Base-by-base conservation (phyloP, 1,140 invertebrate genomes). In the Hycleus phaleratus region DNA sequence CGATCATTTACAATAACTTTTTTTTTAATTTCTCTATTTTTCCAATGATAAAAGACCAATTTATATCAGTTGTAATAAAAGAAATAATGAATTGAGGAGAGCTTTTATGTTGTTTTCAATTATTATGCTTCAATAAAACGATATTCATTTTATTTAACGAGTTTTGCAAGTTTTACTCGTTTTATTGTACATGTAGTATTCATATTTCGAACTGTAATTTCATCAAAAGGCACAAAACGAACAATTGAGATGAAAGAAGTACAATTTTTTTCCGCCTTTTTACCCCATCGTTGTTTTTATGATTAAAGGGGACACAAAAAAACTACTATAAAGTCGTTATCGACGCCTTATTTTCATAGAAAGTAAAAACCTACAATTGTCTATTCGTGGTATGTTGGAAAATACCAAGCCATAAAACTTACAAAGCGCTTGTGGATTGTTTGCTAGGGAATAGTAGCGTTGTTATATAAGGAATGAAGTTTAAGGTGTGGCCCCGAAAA, bases 351-450 rank as follows among this genome's bases (percentile, higher is more conserved):
- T 11, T 11, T 42, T 42, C 9, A 42, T 12, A 12, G 32, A 32
- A 46, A 38, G 5, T 26, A 24, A 38, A 24, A 32, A 3, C 39
- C 48, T 38, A 43, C 18, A 39, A 39, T 39, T 38, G 8, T 9
- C 40, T 3, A 42, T 10, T 55, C 46, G 59, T 51, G 58, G 62
- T 63, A 58, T 63, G 62, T 60, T 32, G 47, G 62, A 46, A 56
- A 56, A 57, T 61, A 63, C 58, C 61, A 56, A 63, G 62, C 61
- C 51, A 59, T 58, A 63, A 63, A 59, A 57, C 62, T 61, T 56
- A 52, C 51, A 63, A 63, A 63, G 59, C 56, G 59, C 56, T 60
- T 63, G 62, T 49, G 59, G 62, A 63, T 63, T 60, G 54, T 57
- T 52, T 53, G 44, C 6, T 4, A 42, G 9, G 40, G 9, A 42